Evolutionary conservation across 2,888 invertebrate species (phyloP), one percentile per base, ranked within the genome.

Genomic region (Meta bourneti): DNA sequence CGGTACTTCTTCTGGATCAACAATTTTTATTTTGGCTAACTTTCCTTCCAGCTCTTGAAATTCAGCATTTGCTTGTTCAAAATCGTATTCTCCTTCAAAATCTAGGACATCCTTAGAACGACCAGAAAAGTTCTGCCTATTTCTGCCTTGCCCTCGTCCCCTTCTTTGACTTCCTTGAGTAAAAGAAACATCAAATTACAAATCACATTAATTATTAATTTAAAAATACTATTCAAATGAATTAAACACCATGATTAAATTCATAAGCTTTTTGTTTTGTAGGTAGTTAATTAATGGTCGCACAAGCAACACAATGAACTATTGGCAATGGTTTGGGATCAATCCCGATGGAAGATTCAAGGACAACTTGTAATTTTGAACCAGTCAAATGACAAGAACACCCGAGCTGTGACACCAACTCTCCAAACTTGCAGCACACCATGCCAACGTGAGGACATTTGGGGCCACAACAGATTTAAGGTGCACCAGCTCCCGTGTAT

Each of bases 81-180:
- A 99, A 95, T 99, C 99, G 95, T 98, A 99, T 95, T 99, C 99
- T 94, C 97, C 97, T 93, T 98, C 98, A 95, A 99, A 99, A 95
- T 98, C 98, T 93, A 98, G 74, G 0, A 92, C 91, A 88, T 92
- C 90, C 77, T 88, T 92, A 8, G 87, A 83, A 71, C 93, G 82
- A 74, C 93, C 85, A 71, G 92, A 70, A 61, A 81, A 87, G 20
- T 93, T 90, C 52, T 91, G 89, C 9, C 89, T 77, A 52, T 92
- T 90, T 78, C 93, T 90, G 4, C 91, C 91, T 19, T 85, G 87
- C n/a, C 80, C 70, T 49, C 92, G 77, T 9, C 91, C 89, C 49
- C 91, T 89, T 71, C 93, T 84, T 54, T 91, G 93, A 81, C 74
- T 72, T 87, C 90, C 92, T 92, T 13, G 20, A 49, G 51, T 16